These are phyloP conservation scores for Carassius gibelio DNA, from an alignment of 2,113 vertebrate genomes.

Conservation along the genomic window DNA sequence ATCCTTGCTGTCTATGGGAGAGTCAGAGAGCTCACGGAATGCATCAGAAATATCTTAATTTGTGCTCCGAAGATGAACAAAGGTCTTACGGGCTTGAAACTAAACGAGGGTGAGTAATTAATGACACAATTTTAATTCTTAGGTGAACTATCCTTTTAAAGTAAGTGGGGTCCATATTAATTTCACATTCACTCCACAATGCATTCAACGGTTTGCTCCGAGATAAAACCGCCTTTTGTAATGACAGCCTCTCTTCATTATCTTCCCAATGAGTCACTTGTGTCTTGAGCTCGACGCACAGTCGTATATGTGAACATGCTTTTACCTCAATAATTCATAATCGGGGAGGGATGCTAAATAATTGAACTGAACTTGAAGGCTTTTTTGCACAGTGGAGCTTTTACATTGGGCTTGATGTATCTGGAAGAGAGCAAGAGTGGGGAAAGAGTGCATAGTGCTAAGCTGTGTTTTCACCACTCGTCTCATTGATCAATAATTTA, in stretches of 20 bases:
- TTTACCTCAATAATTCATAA: conserved; percentile 83
- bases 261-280: conserved; percentile 61
- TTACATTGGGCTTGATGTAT: conserved; percentile 80
- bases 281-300: conserved; percentile 66
- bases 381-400: conserved; percentile 78
- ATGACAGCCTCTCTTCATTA: conserved; percentile 62
- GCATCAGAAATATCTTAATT: too few relatives aligned
- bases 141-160: background rate
- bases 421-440: conserved; percentile 70
- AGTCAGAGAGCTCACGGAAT: too few relatives aligned
- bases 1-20: too few relatives aligned
- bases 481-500: conserved; percentile 82
- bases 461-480: conserved; percentile 77
- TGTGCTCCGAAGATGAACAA: background rate
- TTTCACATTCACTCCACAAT: background rate
- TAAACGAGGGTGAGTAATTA: too few relatives aligned
- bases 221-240: conserved; percentile 24
- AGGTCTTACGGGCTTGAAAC: too few relatives aligned
- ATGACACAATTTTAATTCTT: too few relatives aligned
- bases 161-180: background rate
- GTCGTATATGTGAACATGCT: conserved; percentile 79
- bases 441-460: conserved; percentile 71
- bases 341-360: conserved; percentile 81
- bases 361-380: conserved; percentile 84
- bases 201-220: background rate